Evolutionary conservation across 2,888 invertebrate species (phyloP).

Genomic region (Pseudococcus jackbeardsleyi): DNA sequence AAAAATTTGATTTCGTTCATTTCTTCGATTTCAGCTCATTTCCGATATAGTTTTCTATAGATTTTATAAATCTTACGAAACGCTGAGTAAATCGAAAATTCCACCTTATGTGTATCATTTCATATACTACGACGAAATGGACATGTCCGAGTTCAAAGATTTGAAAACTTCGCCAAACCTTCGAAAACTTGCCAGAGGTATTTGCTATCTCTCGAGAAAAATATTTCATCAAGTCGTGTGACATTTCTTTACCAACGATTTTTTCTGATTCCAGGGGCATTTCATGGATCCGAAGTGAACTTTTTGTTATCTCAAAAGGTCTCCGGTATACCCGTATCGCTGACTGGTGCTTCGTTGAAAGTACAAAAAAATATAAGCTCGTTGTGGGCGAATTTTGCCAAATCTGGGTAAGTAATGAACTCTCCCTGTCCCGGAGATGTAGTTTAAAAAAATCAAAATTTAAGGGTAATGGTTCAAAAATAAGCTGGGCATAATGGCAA

Average conservation of each 20-base stretch:
- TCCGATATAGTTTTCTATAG: conserved; percentile 37
- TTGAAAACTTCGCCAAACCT: neutral
- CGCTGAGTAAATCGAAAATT: conserved; percentile 11
- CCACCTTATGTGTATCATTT: conserved; percentile 23
- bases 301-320: conserved; percentile 17
- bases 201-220: neutral
- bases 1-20: neutral
- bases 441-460: no score
- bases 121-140: conserved; percentile 27
- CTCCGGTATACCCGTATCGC: conserved; percentile 2
- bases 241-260: neutral
- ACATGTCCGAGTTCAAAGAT: conserved; percentile 47
- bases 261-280: conserved; percentile 27
- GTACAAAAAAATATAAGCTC: conserved; percentile 54
- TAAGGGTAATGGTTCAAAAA: no score
- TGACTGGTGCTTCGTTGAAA: conserved; percentile 21
- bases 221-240: neutral
- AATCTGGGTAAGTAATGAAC: conserved; percentile 35
- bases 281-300: conserved; percentile 29
- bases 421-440: no score
- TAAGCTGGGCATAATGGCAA: no score
- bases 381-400: conserved; percentile 57
- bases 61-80: conserved; percentile 39
- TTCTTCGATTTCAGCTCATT: neutral
- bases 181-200: conserved; percentile 5